Base-by-base conservation (phyloP, 2,888 invertebrate species). In the Cacoxenus indagator region DNA sequence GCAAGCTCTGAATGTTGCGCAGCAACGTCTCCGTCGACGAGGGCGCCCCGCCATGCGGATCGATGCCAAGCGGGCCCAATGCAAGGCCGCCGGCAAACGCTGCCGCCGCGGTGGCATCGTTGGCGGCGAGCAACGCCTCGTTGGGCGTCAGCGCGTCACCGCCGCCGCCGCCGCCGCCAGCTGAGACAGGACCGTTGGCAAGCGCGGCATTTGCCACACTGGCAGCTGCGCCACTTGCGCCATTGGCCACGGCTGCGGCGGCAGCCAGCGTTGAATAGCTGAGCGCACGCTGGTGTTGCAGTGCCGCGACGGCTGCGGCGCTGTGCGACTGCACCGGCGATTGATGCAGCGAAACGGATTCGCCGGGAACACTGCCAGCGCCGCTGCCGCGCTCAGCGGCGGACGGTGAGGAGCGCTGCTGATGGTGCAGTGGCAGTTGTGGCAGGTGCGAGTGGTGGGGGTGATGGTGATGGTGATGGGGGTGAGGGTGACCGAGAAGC, bases 1-100 rank as follows among this genome's bases (percentile, higher is more conserved):
- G 92, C 75, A 98, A 91, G 66, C 97, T 97, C 89, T 98, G 97
- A 85, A 98, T 98, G 89, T 98, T 98, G 85, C 97, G 91, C 77
- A 98, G 92, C 77, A 98, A 91, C 71, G 96, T 97, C 90, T 98
- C 97, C 70, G 97, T 96, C 83, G 96, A 96, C 65, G 87, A 87
- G 46, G 87, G 84, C 59, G 84, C 75, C 0, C 74, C 76, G 9
- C 76, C 78, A 68, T 87, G 87, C 1, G 86, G 82, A 67, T 87
- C 88, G 67, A 87, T 71, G 86, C 89, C 76, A 85, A 90, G 71
- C 17, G 87, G 85, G 3, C 84, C 85, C 31, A 86, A 70, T 3
- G 87, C 83, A 67, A 87, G 61, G 26, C 86, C 85, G 6, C 87
- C 85, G 1, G 86, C 87, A 9, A 85, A 75, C 2, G 86, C 81